Conservation (phyloP, 92 coral and sea anemone genomes). For the Metridium senile region DNA sequence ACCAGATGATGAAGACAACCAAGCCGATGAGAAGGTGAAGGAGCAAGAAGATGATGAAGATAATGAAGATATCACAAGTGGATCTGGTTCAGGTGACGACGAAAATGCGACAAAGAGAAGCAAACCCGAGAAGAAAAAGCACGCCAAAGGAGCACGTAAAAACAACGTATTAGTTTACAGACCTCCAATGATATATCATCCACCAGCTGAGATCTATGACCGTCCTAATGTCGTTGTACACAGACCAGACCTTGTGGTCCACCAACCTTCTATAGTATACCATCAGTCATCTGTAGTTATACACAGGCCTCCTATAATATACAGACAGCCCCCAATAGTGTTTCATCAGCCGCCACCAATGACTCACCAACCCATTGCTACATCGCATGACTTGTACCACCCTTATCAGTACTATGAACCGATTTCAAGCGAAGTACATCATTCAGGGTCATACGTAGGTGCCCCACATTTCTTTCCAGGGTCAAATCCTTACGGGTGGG, state of each 20-base stretch:
- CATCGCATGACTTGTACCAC: slow-evolving; percentile 77
- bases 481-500: slow-evolving; percentile 73
- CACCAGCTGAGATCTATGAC: slow-evolving; percentile 97
- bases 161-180: slow-evolving; percentile 85
- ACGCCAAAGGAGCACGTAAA: slow-evolving; percentile 71
- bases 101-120: not conserved
- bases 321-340: slow-evolving; percentile 91
- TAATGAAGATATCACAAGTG: too few species aligned
- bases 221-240: slow-evolving; percentile 89
- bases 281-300: slow-evolving; percentile 96
- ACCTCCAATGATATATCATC: slow-evolving; percentile 95
- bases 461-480: slow-evolving; percentile 92
- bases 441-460: slow-evolving; percentile 75
- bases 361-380: slow-evolving; percentile 75
- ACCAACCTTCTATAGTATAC: slow-evolving; percentile 90
- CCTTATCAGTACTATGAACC: slow-evolving; percentile 84
- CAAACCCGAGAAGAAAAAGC: slow-evolving; percentile 39
- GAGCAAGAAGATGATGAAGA: slow-evolving; percentile 17
- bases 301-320: slow-evolving; percentile 93
- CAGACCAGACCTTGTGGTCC: slow-evolving; percentile 91
- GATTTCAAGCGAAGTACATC: slow-evolving; percentile 30
- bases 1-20: slow-evolving; percentile 40
- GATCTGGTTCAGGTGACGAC: slow-evolving; percentile 13
- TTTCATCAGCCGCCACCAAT: slow-evolving; percentile 98
- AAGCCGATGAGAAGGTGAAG: not conserved